A percentile compares a stretch with the other conserved stretches of the same genome.
These are phyloP conservation scores for Apamea sordens DNA, from an alignment of 2,888 invertebrate genomes.

Conservation along the genomic window DNA sequence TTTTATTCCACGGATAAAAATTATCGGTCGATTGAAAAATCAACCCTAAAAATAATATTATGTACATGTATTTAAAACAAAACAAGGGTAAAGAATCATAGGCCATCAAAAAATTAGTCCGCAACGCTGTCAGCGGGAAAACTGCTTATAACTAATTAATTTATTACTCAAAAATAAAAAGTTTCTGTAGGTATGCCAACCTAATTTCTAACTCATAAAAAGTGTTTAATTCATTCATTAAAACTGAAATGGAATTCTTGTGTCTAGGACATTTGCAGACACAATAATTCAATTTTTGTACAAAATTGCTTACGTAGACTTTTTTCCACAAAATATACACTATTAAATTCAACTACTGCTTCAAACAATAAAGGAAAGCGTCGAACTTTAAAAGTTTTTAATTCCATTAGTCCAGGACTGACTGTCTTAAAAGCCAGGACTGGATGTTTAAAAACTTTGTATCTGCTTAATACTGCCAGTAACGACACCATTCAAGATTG, in stretches of 20 bases:
- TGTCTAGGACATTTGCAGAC: neutral
- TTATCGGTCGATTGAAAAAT: too few relatives aligned
- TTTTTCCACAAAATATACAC: slow-evolving; percentile 33
- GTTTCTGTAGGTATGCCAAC: neutral
- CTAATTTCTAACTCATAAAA: slow-evolving; percentile 1
- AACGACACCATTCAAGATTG: slow-evolving; percentile 49
- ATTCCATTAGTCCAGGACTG: slow-evolving; percentile 56
- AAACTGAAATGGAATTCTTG: slow-evolving; percentile 15
- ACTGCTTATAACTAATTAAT: too few relatives aligned
- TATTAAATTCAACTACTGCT: slow-evolving; percentile 49
- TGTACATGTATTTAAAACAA: too few relatives aligned
- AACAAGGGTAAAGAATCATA: too few relatives aligned
- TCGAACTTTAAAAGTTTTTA: slow-evolving; percentile 57
- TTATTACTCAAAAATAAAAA: neutral
- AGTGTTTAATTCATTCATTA: neutral
- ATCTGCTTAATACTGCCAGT: slow-evolving; percentile 40
- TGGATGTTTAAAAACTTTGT: slow-evolving; percentile 58
- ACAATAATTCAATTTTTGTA: slow-evolving; percentile 27
- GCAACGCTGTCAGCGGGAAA: too few relatives aligned
- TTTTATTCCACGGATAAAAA: too few relatives aligned
- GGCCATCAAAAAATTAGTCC: too few relatives aligned
- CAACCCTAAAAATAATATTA: too few relatives aligned
- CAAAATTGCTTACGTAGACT: slow-evolving; percentile 4
- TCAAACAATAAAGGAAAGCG: slow-evolving; percentile 51
- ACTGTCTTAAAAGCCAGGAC: slow-evolving; percentile 43